These are phyloP conservation scores for Nibea albiflora DNA, from an alignment of 2,113 vertebrate species.

Conservation along the genomic window DNA sequence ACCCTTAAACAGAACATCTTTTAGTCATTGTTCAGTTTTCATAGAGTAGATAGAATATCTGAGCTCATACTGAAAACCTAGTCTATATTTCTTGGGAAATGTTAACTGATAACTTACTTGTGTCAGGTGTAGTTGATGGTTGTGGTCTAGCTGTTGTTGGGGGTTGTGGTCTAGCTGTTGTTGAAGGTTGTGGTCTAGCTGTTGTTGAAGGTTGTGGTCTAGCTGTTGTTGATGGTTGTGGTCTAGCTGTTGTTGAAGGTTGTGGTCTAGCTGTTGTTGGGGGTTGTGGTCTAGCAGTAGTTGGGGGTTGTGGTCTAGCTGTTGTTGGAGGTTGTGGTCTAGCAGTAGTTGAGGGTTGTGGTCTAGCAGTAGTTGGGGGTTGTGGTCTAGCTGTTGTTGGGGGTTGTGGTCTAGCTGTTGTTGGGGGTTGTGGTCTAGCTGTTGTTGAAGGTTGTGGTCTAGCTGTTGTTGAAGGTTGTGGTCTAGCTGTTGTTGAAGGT, in stretches of 20 bases:
- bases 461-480: not conserved
- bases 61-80: no score
- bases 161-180: not conserved
- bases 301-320: not conserved
- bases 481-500: not conserved
- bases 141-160: not conserved
- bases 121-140: not conserved
- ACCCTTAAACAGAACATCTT: no score
- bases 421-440: not conserved
- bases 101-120: conserved; percentile 53
- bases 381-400: not conserved
- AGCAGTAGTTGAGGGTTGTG: not conserved
- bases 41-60: no score
- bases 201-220: not conserved
- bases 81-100: not conserved
- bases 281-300: not conserved
- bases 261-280: not conserved
- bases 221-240: not conserved
- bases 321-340: not conserved
- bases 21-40: not conserved
- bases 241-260: not conserved
- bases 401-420: not conserved
- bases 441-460: not conserved
- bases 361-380: not conserved
- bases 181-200: not conserved